phyloP scores from a whole-genome alignment of 2,113 vertebrate genomes.

The Galeopterus variegatus region DNA sequence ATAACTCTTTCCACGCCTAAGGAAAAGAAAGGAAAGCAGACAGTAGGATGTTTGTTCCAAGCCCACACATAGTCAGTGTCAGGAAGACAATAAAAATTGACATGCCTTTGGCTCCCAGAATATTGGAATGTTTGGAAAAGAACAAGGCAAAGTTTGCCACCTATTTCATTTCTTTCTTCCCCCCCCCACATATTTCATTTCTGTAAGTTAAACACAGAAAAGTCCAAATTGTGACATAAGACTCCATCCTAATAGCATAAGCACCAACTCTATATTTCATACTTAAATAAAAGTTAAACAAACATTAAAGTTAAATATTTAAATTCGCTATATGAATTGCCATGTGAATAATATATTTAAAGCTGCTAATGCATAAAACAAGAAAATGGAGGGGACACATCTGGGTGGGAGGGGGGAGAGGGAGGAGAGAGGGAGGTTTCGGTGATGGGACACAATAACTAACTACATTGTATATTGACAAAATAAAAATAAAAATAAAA shows the following conservation, averaged over 20 bases:
- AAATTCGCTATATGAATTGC: background rate
- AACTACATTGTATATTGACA: too few species aligned
- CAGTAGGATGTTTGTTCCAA: background rate
- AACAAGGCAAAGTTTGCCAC: background rate
- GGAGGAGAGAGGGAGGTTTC: too few species aligned
- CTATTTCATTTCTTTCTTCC: background rate
- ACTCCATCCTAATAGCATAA: background rate
- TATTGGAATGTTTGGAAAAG: background rate
- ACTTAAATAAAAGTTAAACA: background rate
- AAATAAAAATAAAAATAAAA: too few species aligned
- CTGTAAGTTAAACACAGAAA: conserved; percentile 23
- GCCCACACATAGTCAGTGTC: background rate
- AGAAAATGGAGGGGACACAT: too few species aligned
- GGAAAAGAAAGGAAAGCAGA: conserved; percentile 1
- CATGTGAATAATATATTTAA: background rate
- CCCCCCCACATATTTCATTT: background rate
- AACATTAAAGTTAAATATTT: conserved; percentile 40
- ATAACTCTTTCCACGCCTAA: background rate
- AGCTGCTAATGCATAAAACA: background rate
- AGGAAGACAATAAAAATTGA: background rate
- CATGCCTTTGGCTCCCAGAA: background rate
- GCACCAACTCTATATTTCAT: conserved; percentile 14
- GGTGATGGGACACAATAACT: too few species aligned
- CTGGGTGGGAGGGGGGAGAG: too few species aligned
- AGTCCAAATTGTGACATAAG: background rate